phyloP scores from a whole-genome alignment of 2,797 vertebrate genomes.

The Poecilia velifera region DNA sequence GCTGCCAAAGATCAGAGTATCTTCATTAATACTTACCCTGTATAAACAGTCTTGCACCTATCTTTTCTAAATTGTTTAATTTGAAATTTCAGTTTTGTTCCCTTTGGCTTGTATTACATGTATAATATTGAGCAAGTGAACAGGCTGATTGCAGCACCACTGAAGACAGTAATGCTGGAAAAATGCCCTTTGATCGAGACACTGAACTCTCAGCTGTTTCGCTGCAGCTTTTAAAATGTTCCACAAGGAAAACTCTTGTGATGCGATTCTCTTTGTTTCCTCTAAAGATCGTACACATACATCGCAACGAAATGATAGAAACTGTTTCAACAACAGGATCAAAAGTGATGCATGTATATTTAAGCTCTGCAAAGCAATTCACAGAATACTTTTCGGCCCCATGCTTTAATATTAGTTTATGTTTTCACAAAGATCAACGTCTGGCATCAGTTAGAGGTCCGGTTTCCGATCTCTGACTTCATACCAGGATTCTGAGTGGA shows the following conservation, averaged over 20 bases:
- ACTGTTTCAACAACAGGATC: neutral
- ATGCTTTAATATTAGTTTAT: neutral
- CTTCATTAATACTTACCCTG: neutral
- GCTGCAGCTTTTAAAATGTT: neutral
- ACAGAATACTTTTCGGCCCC: neutral
- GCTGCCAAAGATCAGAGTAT: neutral
- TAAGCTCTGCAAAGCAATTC: neutral
- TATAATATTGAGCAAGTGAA: neutral
- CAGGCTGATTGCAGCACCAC: neutral
- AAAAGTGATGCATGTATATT: neutral
- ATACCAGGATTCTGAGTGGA: neutral
- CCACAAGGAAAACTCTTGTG: neutral
- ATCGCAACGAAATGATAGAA: neutral
- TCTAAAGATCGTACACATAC: neutral
- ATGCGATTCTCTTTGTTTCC: neutral
- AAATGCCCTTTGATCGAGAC: neutral
- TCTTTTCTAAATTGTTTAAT: neutral
- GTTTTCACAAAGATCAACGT: neutral
- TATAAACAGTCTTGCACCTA: neutral
- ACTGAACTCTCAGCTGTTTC: neutral
- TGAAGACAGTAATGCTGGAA: neutral
- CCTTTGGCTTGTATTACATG: conserved; percentile 2
- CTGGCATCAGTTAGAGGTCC: neutral
- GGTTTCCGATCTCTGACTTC: neutral
- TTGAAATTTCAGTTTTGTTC: neutral